Evolutionary conservation across 1,140 invertebrate genomes (phyloP), one percentile per base, ranked within the genome.

Genomic region (Euura lappo): DNA sequence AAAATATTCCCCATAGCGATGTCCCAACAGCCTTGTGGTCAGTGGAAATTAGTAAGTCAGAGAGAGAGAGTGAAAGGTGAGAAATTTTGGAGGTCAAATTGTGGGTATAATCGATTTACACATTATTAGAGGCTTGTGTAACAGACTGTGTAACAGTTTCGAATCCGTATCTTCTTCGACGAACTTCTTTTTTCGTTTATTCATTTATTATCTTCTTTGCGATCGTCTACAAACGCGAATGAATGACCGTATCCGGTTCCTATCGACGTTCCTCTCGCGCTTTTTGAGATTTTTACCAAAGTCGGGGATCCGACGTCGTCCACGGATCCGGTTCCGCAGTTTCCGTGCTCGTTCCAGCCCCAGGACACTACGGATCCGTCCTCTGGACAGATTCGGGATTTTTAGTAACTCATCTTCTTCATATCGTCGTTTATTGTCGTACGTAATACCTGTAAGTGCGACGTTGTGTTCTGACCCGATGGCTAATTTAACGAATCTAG

Each of bases 341-440:
- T 96, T 43, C 94, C 93, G 87, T 97, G 96, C 78, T 97, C 96
- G 87, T 97, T 97, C 95, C 95, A 97, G 5, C 96, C 95, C 95
- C 95, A 96, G n/a, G 92, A 91, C 73, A 91, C 92, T 2, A 96
- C 78, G 65, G 88, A 85, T 28, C 91, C 90, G 73, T 90, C 84
- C 60, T 86, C 90, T 85, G 88, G 81, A 74, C 90, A 60, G 8
- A 60, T 5, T 3, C 10, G 13, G 2, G 5, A 60, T 60, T 60
- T 60, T 60, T 60, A 60, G 10, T 60, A 6, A 51, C 47, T 11
- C 3, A 5, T 3, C 4, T 60, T n/a, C 51, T 60, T 60, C 8
- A 2, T 3, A 60, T 11, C 51, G 10, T 60, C 47, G 6, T 5
- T 60, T 60, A 60, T 68, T 8, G 66, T 42, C 44, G 65, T 72